phyloP scores from a whole-genome alignment of 2,888 invertebrate species.

The Cryptocephalus primarius region DNA sequence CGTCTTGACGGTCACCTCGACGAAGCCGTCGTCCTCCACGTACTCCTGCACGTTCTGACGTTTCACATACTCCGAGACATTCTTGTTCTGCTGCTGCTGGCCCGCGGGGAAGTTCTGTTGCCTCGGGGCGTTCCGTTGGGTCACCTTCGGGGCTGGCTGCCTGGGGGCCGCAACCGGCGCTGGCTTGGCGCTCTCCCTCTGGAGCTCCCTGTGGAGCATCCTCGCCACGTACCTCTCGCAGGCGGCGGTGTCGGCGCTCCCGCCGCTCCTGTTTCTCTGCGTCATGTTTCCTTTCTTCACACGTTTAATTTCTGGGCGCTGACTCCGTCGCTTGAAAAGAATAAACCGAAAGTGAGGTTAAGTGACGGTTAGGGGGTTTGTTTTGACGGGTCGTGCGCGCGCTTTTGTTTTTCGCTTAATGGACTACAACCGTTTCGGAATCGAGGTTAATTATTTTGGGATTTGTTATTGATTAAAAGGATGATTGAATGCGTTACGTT shows the following conservation, averaged over 20 bases:
- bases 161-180: conserved; percentile 3
- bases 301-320: not conserved
- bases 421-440: too few relatives aligned
- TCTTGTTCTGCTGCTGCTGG: too few relatives aligned
- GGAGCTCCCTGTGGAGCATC: conserved; percentile 14
- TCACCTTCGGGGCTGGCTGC: conserved; percentile 7
- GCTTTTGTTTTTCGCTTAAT: too few relatives aligned
- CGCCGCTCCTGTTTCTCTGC: conserved; percentile 8
- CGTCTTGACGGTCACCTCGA: conserved; percentile 22
- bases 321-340: too few relatives aligned
- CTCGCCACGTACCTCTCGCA: conserved; percentile 17
- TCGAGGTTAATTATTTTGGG: too few relatives aligned
- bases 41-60: not conserved
- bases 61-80: too few relatives aligned
- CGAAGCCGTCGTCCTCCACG: conserved; percentile 18
- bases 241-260: conserved; percentile 9
- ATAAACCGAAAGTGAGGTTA: not conserved
- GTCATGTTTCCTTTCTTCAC: conserved; percentile 8
- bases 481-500: too few relatives aligned
- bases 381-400: conserved; percentile 5
- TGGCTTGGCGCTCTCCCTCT: conserved; percentile 1
- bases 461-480: too few relatives aligned
- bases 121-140: not conserved
- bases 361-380: conserved; percentile 17
- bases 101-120: not conserved